Evolutionary conservation across 2,113 vertebrate species (phyloP), one percentile per base, ranked within the genome.

Genomic region (Cairina moschata): DNA sequence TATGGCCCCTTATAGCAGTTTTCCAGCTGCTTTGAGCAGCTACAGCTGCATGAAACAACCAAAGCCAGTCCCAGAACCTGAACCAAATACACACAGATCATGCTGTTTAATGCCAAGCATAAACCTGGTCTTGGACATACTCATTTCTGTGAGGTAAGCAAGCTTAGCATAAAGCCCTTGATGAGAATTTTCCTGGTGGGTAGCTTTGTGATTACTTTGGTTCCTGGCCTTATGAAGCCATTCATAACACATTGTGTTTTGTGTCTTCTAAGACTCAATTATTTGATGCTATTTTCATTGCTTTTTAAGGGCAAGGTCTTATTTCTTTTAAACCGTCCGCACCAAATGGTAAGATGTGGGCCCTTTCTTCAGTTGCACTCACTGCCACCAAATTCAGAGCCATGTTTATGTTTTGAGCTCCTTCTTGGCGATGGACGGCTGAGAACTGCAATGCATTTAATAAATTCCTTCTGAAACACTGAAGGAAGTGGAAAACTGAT

Each of bases 1-100:
- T 88, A 63, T 65, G 26, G 29, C 31, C 50, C 31, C 12, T 83
- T 73, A 50, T 16, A 50, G 44, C 75, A 91, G 38, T 69, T 91
- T 92, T 89, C 80, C 32, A 75, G 56, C 69, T 92, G 68, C 40
- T 93, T 86, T 90, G 72, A 80, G 77, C 48, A 92, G 68, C 40
- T 81, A 48, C 13, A 86, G 59, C 52, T 86, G 25, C 26, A n/a
- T 48, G 72, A 86, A 72, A 48, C 62, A 52, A 34, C 22, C 48
- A 69, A 79, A 84, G 32, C 58, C 54, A 52, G 29, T 84, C 62
- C 65, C 67, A 68, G 71, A 76, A 82, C 62, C 78, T 36, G 63
- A 79, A 91, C 25, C 23, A 68, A 82, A 91, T 42, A 14, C 8
- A 55, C 34, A 55, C 28, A 65, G 14, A n/a, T 54, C 1, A 0